phyloP scores from a whole-genome alignment of 2,888 invertebrate genomes.

The Drosophila demipolita region DNA sequence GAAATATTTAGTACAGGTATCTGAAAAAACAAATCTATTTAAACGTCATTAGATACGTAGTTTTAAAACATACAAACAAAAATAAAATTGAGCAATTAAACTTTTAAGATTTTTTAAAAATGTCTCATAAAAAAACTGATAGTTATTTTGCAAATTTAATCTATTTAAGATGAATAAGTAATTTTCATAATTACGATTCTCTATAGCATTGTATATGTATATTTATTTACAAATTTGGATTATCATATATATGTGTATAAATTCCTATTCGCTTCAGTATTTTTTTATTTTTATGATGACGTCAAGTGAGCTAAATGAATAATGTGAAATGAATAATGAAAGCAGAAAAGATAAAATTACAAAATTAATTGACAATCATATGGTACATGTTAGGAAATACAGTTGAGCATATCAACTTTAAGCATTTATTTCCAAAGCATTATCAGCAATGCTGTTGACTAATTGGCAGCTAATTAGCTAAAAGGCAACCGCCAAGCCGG shows the following conservation, averaged over 20 bases:
- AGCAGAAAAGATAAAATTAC: constrained; percentile 1
- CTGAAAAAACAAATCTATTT: not conserved
- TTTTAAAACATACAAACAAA: not conserved
- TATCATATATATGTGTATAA: not conserved
- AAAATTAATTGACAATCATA: not conserved
- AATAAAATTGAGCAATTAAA: not conserved
- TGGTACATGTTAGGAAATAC: constrained; percentile 1
- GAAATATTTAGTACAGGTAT: not conserved
- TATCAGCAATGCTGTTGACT: constrained; percentile 37
- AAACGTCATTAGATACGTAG: not conserved
- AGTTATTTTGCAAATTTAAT: no score
- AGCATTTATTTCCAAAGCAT: constrained; percentile 8
- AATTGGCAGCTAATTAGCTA: constrained; percentile 62
- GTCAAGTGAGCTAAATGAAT: constrained; percentile 1
- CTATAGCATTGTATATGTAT: not conserved
- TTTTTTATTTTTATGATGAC: not conserved
- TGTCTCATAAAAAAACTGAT: not conserved
- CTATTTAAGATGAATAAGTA: not conserved
- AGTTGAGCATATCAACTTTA: constrained; percentile 6
- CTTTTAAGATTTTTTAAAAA: no score
- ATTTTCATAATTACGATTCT: not conserved
- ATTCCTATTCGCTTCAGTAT: not conserved
- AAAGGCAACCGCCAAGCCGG: constrained; percentile 10
- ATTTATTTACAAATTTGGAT: not conserved
- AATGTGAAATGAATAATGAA: not conserved